Conservation (phyloP, 2,888 invertebrate genomes). For the Hydriomena furcata region DNA sequence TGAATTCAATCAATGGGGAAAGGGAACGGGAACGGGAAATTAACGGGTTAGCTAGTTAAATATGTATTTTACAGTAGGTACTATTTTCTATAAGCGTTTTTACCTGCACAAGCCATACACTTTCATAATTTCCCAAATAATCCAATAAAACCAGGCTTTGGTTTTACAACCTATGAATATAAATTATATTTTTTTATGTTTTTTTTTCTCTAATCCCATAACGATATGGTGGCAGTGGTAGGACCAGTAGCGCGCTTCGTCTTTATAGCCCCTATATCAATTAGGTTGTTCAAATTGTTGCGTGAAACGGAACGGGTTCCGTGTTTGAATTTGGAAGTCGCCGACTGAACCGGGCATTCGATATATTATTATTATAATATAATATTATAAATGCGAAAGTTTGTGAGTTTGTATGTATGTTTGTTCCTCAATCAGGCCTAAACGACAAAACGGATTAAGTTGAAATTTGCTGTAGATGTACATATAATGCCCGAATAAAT, state of each 20-base stretch:
- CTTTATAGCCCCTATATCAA: slow-evolving; percentile 54
- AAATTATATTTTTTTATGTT: slow-evolving; percentile 36
- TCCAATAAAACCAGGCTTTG: slow-evolving; percentile 33
- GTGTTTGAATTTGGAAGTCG: slow-evolving; percentile 22
- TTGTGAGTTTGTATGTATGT: too few species aligned
- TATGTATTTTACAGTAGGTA: slow-evolving; percentile 5
- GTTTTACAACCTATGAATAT: slow-evolving; percentile 37
- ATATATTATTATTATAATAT: too few species aligned
- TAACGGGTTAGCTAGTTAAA: too few species aligned
- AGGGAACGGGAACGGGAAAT: too few species aligned
- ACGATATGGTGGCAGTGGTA: slow-evolving; percentile 45
- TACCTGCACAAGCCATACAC: slow-evolving; percentile 24
- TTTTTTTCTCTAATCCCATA: slow-evolving; percentile 55
- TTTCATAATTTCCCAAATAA: slow-evolving; percentile 36
- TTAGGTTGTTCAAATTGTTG: slow-evolving; percentile 40
- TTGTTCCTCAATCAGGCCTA: too few species aligned
- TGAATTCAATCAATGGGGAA: too few species aligned
- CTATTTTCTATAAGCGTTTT: not conserved
- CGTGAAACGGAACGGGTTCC: slow-evolving; percentile 27
- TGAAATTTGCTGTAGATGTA: too few species aligned
- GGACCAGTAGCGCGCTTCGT: slow-evolving; percentile 37
- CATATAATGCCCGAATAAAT: too few species aligned
- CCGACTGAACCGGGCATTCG: slow-evolving; percentile 6
- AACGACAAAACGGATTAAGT: too few species aligned
- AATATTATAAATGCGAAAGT: too few species aligned